Evolutionary conservation across 2,888 invertebrate species (phyloP).

Genomic region (Coenonympha arcania): DNA sequence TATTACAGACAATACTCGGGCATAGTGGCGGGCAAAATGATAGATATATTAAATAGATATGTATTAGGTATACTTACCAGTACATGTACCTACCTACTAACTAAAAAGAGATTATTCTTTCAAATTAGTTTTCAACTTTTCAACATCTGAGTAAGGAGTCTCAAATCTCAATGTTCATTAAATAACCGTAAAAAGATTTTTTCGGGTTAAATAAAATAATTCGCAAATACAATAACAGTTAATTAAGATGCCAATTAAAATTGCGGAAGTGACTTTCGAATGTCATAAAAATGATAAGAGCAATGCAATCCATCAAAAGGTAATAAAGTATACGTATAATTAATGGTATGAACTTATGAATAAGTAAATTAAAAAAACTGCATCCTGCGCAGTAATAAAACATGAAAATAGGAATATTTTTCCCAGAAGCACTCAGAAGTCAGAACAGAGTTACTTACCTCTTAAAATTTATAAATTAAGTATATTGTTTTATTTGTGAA

Average conservation of each 20-base stretch:
- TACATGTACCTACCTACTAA: too few species aligned
- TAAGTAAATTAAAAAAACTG: conserved; percentile 7
- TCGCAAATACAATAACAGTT: not conserved
- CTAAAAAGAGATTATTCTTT: too few species aligned
- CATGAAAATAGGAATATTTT: conserved; percentile 5
- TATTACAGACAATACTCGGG: too few species aligned
- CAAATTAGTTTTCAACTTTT: too few species aligned
- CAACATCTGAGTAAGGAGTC: not conserved
- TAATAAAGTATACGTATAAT: conserved; percentile 6
- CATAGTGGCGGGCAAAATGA: too few species aligned
- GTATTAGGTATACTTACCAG: too few species aligned
- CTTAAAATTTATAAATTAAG: too few species aligned
- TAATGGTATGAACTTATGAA: not conserved
- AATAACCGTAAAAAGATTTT: not conserved
- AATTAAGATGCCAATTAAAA: conserved; percentile 2
- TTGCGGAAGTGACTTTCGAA: conserved; percentile 1
- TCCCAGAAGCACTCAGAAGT: conserved; percentile 5
- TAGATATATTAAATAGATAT: too few species aligned
- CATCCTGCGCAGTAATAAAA: conserved; percentile 3
- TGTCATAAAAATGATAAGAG: conserved; percentile 5
- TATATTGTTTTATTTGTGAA: too few species aligned
- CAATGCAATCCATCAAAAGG: conserved; percentile 9
- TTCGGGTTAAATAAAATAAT: not conserved
- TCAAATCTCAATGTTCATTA: not conserved
- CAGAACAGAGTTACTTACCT: not conserved